Percentiles rank a stretch among this genome's conserved stretches.
phyloP scores from a whole-genome alignment of 2,113 vertebrate species.

The Passer domesticus region DNA sequence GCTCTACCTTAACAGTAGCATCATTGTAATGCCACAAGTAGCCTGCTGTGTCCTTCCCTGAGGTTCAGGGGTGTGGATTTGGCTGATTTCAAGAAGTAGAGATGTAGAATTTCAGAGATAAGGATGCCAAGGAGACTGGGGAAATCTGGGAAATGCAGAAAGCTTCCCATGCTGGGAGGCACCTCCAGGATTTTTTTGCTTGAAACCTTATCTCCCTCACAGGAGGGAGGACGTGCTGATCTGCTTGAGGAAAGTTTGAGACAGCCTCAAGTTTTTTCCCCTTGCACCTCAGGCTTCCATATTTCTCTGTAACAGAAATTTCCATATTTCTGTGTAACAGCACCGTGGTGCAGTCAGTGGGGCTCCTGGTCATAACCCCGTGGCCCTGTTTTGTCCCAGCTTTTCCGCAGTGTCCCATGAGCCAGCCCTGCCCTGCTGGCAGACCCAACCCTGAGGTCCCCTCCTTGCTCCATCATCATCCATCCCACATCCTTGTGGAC shows the following conservation, averaged over 20 bases:
- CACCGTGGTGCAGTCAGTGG: rapidly evolving
- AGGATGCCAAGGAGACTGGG: neutral
- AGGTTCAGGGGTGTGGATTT: neutral
- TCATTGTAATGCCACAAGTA: neutral
- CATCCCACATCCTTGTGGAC: neutral
- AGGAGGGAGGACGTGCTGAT: neutral
- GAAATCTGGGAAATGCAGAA: neutral
- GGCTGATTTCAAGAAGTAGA: neutral
- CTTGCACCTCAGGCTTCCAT: neutral
- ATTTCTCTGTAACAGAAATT: neutral
- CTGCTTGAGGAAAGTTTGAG: neutral
- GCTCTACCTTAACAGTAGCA: neutral
- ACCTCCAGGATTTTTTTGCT: neutral
- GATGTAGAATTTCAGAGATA: neutral
- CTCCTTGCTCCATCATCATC: neutral
- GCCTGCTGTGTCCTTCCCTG: rapidly evolving
- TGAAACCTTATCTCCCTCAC: neutral
- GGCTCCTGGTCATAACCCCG: neutral
- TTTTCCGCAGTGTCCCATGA: neutral
- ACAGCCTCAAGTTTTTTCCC: neutral
- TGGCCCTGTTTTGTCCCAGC: neutral
- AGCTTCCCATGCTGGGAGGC: neutral
- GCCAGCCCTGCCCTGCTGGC: neutral
- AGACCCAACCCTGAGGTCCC: neutral
- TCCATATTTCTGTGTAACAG: neutral